Percentiles rank a stretch among this genome's conserved stretches.
These are phyloP conservation scores for Gymnoscelis rufifasciata DNA, from an alignment of 2,888 invertebrate genomes.

Conservation along the genomic window DNA sequence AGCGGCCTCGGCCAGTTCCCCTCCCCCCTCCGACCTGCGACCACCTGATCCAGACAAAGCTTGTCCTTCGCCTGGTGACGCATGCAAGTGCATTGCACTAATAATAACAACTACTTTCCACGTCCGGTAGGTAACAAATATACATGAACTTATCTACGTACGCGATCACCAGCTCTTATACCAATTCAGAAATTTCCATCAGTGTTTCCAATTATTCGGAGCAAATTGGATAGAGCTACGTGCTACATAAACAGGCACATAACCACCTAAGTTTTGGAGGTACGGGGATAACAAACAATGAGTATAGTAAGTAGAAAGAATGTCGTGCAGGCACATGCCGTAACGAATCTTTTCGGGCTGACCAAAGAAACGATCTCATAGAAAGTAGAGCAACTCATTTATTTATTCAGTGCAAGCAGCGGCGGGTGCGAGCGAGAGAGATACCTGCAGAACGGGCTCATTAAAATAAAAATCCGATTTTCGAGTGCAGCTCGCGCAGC, in stretches of 20 bases:
- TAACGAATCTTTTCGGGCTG: slow-evolving; percentile 53
- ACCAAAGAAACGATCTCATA: slow-evolving; percentile 76
- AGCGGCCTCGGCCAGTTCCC: slow-evolving; percentile 63
- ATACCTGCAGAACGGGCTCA: slow-evolving; percentile 67
- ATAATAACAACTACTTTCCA: slow-evolving; percentile 62
- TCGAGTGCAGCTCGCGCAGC: slow-evolving; percentile 69
- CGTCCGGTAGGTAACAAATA: slow-evolving; percentile 57
- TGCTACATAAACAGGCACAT: not conserved
- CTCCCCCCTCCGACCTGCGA: slow-evolving; percentile 32
- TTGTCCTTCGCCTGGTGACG: slow-evolving; percentile 72
- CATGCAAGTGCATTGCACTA: slow-evolving; percentile 76
- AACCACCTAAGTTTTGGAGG: not conserved
- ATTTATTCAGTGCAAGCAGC: slow-evolving; percentile 75
- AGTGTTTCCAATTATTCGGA: slow-evolving; percentile 2
- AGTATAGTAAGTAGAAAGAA: not conserved
- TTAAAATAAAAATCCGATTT: slow-evolving; percentile 77
- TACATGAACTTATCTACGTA: slow-evolving; percentile 14
- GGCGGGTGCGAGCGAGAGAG: slow-evolving; percentile 69
- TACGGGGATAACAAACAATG: slow-evolving; percentile 4
- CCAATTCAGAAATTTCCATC: not conserved
- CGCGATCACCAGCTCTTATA: slow-evolving; percentile 4
- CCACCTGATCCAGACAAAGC: slow-evolving; percentile 76
- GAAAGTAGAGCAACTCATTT: slow-evolving; percentile 78
- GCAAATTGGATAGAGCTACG: not conserved
- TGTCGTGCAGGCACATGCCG: slow-evolving; percentile 20